phyloP scores from a whole-genome alignment of 2,888 invertebrate species.

The Erpobdella octoculata region DNA sequence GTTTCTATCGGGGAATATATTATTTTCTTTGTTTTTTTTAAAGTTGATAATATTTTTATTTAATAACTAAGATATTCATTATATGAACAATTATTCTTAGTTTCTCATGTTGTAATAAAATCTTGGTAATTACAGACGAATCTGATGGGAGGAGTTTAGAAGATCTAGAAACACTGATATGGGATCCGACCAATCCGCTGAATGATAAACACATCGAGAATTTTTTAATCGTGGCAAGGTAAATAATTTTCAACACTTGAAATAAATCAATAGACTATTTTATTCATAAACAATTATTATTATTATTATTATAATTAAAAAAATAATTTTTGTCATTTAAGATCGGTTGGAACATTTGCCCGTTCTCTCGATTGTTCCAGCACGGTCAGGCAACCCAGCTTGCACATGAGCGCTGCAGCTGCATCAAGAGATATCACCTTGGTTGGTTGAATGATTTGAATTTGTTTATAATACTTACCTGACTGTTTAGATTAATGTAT shows the following conservation, averaged over 20 bases:
- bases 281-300: background rate
- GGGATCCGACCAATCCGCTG: constrained; percentile 84
- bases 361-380: constrained; percentile 95
- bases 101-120: background rate
- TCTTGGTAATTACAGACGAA: constrained; percentile 44
- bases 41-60: background rate
- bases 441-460: constrained; percentile 35
- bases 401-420: constrained; percentile 98
- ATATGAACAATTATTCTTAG: background rate
- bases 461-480: background rate
- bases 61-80: background rate
- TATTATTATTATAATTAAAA: background rate
- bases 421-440: constrained; percentile 93
- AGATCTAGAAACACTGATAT: constrained; percentile 81
- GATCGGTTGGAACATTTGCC: constrained; percentile 93
- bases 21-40: background rate
- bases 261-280: background rate
- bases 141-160: constrained; percentile 64
- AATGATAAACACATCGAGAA: constrained; percentile 93
- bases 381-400: constrained; percentile 91
- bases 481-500: background rate
- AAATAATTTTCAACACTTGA: constrained; percentile 56
- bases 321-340: constrained; percentile 31
- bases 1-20: background rate
- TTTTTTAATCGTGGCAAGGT: constrained; percentile 74